Percentiles rank a stretch among this genome's conserved stretches.
Evolutionary conservation across 2,113 vertebrate genomes (phyloP).

Genomic region (Prietella phreatophila): DNA sequence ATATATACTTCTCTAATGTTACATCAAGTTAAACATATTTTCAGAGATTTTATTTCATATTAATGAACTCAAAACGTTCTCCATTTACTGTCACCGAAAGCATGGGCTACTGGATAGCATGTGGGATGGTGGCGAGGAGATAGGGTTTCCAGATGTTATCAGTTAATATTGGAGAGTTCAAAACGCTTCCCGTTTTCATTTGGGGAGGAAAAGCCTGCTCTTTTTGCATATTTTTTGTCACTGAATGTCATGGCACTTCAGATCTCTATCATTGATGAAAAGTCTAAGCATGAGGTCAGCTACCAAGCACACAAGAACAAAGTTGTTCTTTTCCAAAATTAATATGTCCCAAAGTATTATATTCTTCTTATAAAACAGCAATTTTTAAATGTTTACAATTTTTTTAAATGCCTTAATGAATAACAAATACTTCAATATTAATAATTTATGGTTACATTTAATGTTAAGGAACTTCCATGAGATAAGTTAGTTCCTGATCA

Average conservation of each 20-base stretch:
- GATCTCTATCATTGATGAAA: neutral
- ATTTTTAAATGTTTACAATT: neutral
- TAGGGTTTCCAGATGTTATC: neutral
- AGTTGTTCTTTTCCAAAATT: neutral
- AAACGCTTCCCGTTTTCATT: neutral
- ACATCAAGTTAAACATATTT: neutral
- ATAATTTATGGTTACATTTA: neutral
- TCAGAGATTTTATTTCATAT: neutral
- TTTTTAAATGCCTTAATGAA: neutral
- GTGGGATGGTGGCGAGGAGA: neutral
- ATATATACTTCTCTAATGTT: neutral
- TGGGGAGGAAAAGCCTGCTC: neutral
- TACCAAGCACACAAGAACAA: neutral
- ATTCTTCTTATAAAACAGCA: no score
- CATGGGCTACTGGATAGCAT: neutral
- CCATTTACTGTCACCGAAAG: neutral
- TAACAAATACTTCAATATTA: neutral
- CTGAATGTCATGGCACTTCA: neutral
- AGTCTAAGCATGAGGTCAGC: no score
- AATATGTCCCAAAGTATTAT: neutral
- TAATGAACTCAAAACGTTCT: neutral
- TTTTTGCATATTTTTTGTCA: neutral
- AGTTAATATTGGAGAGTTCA: neutral
- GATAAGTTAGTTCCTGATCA: neutral
- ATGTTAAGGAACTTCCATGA: neutral